Evolutionary conservation across 2,888 invertebrate genomes (phyloP), one percentile per base, ranked within the genome.

Genomic region (Quadroppia sp.): DNA sequence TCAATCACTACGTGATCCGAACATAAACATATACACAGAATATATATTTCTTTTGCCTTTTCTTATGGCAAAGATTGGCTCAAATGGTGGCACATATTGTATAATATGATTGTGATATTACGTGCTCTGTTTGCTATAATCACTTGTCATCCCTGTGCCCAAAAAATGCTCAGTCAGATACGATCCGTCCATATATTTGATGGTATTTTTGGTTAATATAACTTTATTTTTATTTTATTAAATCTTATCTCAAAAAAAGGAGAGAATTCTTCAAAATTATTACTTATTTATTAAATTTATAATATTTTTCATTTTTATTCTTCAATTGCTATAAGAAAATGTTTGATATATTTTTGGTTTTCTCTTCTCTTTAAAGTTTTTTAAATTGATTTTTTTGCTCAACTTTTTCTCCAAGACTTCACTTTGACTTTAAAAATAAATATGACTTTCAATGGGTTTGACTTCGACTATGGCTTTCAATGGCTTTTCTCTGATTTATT

Each of bases 21-120:
- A 30, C 15, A 2, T 4, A 61, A 30, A 56, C 3, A 61, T 25
- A 4, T 23, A 25, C 11, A 53, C 6, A 25, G 23, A 53, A 20
- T 11, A 53, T 20, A 53, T n/a, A 7, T 53, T n/a, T n/a, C 53
- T 23, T 53, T 23, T 23, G 4, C 61, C 30, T 53, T 25, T 25
- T 36, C 36, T 36, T 36, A 9, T 53, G 53, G 30, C 1, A 61
- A 61, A 32, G 32, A 61, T 17, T 61, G 17, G 25, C 30, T 30
- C 9, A 28, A 32, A 28, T 61, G 28, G 20, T 32, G 28, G 61
- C n/a, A 32, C 61, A 61, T 32, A 32, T 61, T 30, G 28, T 32
- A 11, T 61, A 61, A 61, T 61, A 61, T 61, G 61, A 28, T 61
- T 61, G 7, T 28, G 61, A 61, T n/a, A 61, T 61, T 61, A 61